Conservation (phyloP, 2,113 vertebrate genomes). For the Periophthalmodon schlosseri region DNA sequence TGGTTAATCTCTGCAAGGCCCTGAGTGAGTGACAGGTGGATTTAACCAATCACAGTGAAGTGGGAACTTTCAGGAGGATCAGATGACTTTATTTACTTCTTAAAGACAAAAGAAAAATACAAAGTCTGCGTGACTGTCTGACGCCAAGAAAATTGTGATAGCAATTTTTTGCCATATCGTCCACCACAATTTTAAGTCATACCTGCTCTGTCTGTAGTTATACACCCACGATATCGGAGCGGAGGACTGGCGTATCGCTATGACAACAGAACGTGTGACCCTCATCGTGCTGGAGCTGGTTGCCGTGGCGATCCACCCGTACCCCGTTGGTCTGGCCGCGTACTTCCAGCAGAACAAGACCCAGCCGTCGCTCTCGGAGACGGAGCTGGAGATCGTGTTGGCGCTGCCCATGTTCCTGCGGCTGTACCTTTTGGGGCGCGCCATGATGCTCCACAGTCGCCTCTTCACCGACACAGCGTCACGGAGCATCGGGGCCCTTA, state of each 20-base stretch:
- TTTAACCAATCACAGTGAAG: no score
- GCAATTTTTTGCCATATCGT: background rate
- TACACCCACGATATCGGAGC: constrained; percentile 94
- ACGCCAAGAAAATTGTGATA: no score
- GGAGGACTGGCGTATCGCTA: constrained; percentile 92
- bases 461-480: constrained; percentile 92
- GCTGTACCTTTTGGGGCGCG: constrained; percentile 90
- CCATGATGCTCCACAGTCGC: constrained; percentile 93
- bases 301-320: constrained; percentile 88
- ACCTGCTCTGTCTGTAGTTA: constrained; percentile 72
- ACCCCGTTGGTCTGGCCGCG: constrained; percentile 75
- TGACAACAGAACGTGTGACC: constrained; percentile 88
- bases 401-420: constrained; percentile 95
- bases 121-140: no score
- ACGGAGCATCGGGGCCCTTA: constrained; percentile 92
- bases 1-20: no score
- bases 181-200: background rate
- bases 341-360: constrained; percentile 78
- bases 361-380: constrained; percentile 78
- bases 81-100: no score
- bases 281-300: constrained; percentile 89
- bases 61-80: no score
- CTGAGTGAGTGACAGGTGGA: no score
- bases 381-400: constrained; percentile 90
- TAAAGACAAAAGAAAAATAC: no score